phyloP scores from a whole-genome alignment of 2,797 vertebrate species.

The Sparidentex hasta region DNA sequence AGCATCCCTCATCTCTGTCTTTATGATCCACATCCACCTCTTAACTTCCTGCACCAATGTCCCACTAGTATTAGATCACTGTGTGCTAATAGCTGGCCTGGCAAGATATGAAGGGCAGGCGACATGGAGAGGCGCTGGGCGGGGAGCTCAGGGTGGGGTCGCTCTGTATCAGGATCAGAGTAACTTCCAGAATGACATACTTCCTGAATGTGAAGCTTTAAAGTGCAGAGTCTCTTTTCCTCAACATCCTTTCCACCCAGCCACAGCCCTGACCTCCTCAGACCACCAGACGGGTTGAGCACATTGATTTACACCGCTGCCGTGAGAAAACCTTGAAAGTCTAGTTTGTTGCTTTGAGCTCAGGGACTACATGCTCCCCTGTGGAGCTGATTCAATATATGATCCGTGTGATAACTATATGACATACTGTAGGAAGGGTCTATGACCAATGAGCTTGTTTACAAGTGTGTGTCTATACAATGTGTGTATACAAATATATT shows the following conservation, averaged over 20 bases:
- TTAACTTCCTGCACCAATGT: conserved; percentile 26
- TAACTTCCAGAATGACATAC: conserved; percentile 31
- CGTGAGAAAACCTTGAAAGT: conserved; percentile 10
- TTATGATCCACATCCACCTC: conserved; percentile 29
- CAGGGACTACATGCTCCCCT: background rate
- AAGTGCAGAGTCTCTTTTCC: conserved; percentile 28
- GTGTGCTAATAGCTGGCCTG: conserved; percentile 37
- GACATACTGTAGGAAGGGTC: background rate
- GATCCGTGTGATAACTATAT: background rate
- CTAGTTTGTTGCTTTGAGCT: background rate
- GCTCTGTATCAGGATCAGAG: conserved; percentile 31
- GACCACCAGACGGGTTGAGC: conserved; percentile 22
- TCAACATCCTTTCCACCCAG: conserved; percentile 15
- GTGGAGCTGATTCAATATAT: background rate
- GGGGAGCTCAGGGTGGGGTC: conserved; percentile 18
- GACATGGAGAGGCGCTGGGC: conserved; percentile 3
- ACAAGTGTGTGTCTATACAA: too few species aligned
- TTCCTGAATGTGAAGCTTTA: conserved; percentile 44
- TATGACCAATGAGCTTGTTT: too few species aligned
- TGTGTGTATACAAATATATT: too few species aligned
- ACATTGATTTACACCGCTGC: background rate
- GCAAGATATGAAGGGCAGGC: conserved; percentile 54
- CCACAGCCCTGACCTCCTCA: background rate
- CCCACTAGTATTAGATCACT: conserved; percentile 50
- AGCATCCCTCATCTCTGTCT: background rate